Evolutionary conservation across 1,140 invertebrate genomes (phyloP).

Genomic region (Atopsyche davidsoni): DNA sequence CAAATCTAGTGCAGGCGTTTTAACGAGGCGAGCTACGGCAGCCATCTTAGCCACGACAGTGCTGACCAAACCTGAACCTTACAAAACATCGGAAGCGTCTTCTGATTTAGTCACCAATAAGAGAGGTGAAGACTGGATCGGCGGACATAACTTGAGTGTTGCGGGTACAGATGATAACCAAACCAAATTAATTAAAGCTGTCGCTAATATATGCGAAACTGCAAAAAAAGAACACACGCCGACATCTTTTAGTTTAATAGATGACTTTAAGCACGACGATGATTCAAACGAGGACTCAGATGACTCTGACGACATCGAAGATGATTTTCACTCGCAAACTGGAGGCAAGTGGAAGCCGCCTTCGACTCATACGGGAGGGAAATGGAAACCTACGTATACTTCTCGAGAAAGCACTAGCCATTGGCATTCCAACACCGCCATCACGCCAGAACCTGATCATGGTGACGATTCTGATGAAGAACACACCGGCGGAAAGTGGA

Average conservation of each 20-base stretch:
- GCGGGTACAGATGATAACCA: slow-evolving; percentile 49
- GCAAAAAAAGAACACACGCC: slow-evolving; percentile 46
- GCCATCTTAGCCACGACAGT: slow-evolving; percentile 32
- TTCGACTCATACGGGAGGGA: slow-evolving; percentile 63
- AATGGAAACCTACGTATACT: slow-evolving; percentile 53
- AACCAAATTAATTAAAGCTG: slow-evolving; percentile 56
- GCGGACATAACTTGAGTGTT: slow-evolving; percentile 49
- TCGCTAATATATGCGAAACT: slow-evolving; percentile 50
- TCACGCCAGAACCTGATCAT: slow-evolving; percentile 42
- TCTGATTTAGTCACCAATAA: slow-evolving; percentile 18
- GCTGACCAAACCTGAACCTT: slow-evolving; percentile 11
- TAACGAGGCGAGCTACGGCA: slow-evolving; percentile 41
- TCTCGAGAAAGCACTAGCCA: slow-evolving; percentile 22
- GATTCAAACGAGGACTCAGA: slow-evolving; percentile 50
- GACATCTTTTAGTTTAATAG: slow-evolving; percentile 38
- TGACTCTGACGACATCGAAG: slow-evolving; percentile 53
- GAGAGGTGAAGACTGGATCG: slow-evolving; percentile 54
- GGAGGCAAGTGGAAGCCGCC: slow-evolving; percentile 66
- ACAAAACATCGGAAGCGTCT: neutral
- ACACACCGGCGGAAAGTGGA: slow-evolving; percentile 46
- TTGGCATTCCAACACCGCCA: slow-evolving; percentile 32
- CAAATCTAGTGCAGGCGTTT: slow-evolving; percentile 42
- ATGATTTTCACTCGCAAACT: slow-evolving; percentile 50
- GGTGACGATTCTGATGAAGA: slow-evolving; percentile 39
- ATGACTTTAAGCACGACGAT: slow-evolving; percentile 49